These are phyloP conservation scores for Apostichopus leukothele DNA, from an alignment of 53 echinoderm and acorn worm species.

Conservation along the genomic window DNA sequence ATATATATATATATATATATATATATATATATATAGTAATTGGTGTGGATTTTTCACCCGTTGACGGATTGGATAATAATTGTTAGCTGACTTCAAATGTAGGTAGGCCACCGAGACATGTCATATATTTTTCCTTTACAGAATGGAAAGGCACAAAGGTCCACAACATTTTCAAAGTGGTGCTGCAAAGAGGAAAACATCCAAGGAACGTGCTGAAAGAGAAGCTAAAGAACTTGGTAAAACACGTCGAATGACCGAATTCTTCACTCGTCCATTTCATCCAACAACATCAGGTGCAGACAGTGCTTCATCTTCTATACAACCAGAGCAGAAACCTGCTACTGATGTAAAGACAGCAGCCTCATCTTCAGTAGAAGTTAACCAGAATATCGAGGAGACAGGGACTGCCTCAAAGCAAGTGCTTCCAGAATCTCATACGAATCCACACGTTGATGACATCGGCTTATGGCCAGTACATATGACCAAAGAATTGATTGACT, in stretches of 20 bases:
- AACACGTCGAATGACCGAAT: slow-evolving; percentile 16
- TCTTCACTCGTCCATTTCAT: not conserved
- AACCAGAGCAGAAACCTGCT: slow-evolving; percentile 13
- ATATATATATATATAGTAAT: too few species aligned
- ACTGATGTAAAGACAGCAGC: not conserved
- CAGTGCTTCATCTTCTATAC: slow-evolving; percentile 8
- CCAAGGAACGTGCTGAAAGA: slow-evolving; percentile 13
- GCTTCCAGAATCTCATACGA: slow-evolving; percentile 9
- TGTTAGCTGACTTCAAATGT: not conserved
- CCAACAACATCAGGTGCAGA: not conserved
- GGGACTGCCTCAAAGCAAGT: slow-evolving; percentile 12
- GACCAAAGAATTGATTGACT: slow-evolving; percentile 12
- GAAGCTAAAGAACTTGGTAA: not conserved
- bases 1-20: too few species aligned
- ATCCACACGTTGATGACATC: slow-evolving; percentile 8
- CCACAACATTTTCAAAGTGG: slow-evolving; percentile 5
- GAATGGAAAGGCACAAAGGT: slow-evolving; percentile 13
- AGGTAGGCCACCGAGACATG: slow-evolving; percentile 13
- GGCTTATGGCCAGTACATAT: slow-evolving; percentile 12
- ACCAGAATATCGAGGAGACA: slow-evolving; percentile 12
- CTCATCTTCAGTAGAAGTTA: slow-evolving; percentile 12
- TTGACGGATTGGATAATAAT: too few species aligned
- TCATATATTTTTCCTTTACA: slow-evolving; percentile 9
- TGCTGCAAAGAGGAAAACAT: slow-evolving; percentile 14
- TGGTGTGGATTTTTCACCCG: too few species aligned